Base-by-base conservation (phyloP, 2,797 vertebrate genomes). In the Pangasius mekongensis region DNA sequence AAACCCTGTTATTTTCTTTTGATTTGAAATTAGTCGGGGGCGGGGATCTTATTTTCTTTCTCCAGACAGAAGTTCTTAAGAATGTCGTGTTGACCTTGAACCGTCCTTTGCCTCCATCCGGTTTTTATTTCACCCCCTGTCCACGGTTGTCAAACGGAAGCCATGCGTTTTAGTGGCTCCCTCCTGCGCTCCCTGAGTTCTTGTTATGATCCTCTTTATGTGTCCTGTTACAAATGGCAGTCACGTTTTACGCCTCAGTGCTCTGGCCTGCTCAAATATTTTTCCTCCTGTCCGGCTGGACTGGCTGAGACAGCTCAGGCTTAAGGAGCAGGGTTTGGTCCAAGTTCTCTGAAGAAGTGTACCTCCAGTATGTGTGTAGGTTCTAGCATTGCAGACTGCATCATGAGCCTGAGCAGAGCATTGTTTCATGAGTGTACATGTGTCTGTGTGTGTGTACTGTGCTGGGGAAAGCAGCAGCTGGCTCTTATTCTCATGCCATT, bases 151-250 rank as follows among this genome's bases (percentile, higher is more conserved):
- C 86, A 13, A 73, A 92, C 93, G 90, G 94, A 94, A 96, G 94
- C 90, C 87, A 77, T 91, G 91, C 80, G 91, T 93, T 94, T 91
- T 88, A 84, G 89, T 92, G 90, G 93, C 87, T 92, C 91, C 92
- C 89, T 92, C 77, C 81, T 89, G 92, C 92, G 91, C 91, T 94
- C 94, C 92, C 93, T 91, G 64, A 90, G 89, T 92, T 94, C 92
- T 93, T 93, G 93, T 95, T 95, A 93, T 92, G 90, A 89, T 91
- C 92, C 93, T 93, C 94, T 95, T 95, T 94, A 94, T 95, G 94
- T 94, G 92, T 96, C 93, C 93, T 95, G 93, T 95, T 95, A 93
- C 93, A 94, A 91, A 94, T 94, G 93, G 93, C 95, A 94, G 93
- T 94, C 91, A 86, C 93, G 94, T 94, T 86, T 86, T 91, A 93